These are phyloP conservation scores for Enoplosus armatus DNA, from an alignment of 2,797 vertebrate genomes.

Conservation along the genomic window DNA sequence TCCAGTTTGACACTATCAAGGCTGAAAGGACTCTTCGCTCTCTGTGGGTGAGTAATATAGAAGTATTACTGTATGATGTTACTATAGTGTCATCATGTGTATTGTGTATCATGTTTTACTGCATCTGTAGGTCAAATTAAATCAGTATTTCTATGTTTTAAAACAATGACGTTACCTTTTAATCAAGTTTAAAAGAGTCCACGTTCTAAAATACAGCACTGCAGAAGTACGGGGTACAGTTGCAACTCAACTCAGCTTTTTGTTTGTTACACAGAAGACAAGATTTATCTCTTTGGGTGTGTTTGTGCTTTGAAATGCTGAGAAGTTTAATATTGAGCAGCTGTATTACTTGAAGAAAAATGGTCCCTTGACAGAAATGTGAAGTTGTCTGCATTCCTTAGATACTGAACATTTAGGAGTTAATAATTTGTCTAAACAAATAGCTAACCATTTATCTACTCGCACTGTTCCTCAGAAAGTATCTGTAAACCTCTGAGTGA, in stretches of 20 bases:
- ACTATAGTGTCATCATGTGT: too few relatives aligned
- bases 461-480: not conserved
- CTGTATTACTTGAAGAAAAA: conserved; percentile 52
- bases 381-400: conserved; percentile 62
- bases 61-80: not conserved
- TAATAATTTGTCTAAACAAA: conserved; percentile 54
- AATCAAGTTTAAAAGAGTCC: not conserved
- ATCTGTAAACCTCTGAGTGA: conserved; percentile 21
- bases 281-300: conserved; percentile 40
- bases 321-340: conserved; percentile 37
- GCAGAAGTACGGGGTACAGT: not conserved
- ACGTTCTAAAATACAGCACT: not conserved
- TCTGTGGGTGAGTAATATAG: not conserved
- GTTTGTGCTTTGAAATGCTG: conserved; percentile 17
- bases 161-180: not conserved
- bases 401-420: conserved; percentile 49
- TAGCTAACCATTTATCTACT: conserved; percentile 33
- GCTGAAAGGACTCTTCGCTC: not conserved
- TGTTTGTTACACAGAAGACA: not conserved
- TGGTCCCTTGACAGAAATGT: conserved; percentile 25
- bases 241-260: conserved; percentile 5
- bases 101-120: conserved; percentile 1
- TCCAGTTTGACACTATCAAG: not conserved
- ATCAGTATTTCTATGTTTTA: not conserved
- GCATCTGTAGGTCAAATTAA: not conserved